Conservation (phyloP, 2,888 invertebrate genomes). For the Hydraecia micacea region DNA sequence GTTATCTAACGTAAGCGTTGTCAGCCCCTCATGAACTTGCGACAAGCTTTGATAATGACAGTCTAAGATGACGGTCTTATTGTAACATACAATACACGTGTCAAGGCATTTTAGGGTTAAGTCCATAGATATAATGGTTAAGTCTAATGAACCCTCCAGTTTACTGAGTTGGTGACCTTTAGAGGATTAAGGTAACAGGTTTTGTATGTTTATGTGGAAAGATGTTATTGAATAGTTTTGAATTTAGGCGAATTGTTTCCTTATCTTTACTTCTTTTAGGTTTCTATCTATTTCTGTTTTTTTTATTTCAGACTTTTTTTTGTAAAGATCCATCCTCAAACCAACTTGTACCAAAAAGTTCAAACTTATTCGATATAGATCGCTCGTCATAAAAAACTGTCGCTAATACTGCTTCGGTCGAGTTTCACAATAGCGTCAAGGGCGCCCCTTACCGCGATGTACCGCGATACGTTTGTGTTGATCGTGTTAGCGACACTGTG, state of each 20-base stretch:
- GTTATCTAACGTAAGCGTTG: constrained; percentile 46
- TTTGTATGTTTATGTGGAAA: neutral
- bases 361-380: too few relatives aligned
- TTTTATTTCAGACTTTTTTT: too few relatives aligned
- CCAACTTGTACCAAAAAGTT: too few relatives aligned
- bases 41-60: constrained; percentile 58
- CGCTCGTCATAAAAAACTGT: too few relatives aligned
- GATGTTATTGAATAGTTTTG: neutral
- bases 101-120: constrained; percentile 44
- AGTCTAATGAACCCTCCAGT: constrained; percentile 42
- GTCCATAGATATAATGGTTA: too few relatives aligned
- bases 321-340: too few relatives aligned
- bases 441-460: too few relatives aligned
- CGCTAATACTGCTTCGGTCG: too few relatives aligned
- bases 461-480: too few relatives aligned
- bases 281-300: neutral
- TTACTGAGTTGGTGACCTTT: constrained; percentile 9
- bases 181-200: neutral
- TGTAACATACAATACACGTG: constrained; percentile 52
- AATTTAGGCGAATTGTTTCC: neutral
- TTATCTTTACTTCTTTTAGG: neutral
- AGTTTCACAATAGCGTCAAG: too few relatives aligned
- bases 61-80: constrained; percentile 55
- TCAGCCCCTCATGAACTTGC: constrained; percentile 57
- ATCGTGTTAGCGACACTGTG: too few relatives aligned